A percentile compares a stretch with the other conserved stretches of the same genome.
phyloP scores from a whole-genome alignment of 2,797 vertebrate species.

The Tadarida brasiliensis region DNA sequence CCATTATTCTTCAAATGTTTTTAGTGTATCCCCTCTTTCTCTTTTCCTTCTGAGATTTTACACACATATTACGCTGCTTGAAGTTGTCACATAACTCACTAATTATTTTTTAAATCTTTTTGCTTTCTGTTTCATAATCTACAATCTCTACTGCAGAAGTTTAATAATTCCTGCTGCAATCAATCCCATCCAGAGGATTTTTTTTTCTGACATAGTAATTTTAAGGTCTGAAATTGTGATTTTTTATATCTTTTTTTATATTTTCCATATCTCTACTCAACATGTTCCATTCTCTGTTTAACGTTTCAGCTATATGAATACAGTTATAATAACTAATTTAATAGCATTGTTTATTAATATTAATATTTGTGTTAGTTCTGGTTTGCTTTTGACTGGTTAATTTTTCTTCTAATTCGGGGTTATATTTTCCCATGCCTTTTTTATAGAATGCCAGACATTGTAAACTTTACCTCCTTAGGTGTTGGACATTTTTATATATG shows the following conservation, averaged over 20 bases:
- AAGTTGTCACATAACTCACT: background rate
- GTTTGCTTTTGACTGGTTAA: background rate
- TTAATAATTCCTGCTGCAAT: background rate
- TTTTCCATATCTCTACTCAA: background rate
- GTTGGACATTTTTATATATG: background rate
- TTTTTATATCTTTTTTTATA: background rate
- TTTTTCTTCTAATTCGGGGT: background rate
- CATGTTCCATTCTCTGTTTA: background rate
- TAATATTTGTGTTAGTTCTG: background rate
- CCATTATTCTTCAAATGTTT: background rate
- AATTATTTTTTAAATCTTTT: background rate
- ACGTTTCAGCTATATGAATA: background rate
- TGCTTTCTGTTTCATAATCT: background rate
- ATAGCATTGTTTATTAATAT: background rate
- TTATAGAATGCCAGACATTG: background rate
- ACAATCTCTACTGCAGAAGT: background rate
- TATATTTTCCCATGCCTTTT: background rate
- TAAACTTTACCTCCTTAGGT: background rate
- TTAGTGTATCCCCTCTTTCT: background rate
- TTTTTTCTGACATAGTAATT: slow-evolving; percentile 20
- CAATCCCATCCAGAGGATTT: background rate
- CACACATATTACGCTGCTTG: background rate
- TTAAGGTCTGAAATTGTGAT: background rate
- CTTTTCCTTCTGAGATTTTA: background rate
- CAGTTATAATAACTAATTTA: background rate